Evolutionary conservation across 1,140 invertebrate species (phyloP).

Genomic region (Zaprionus capensis): DNA sequence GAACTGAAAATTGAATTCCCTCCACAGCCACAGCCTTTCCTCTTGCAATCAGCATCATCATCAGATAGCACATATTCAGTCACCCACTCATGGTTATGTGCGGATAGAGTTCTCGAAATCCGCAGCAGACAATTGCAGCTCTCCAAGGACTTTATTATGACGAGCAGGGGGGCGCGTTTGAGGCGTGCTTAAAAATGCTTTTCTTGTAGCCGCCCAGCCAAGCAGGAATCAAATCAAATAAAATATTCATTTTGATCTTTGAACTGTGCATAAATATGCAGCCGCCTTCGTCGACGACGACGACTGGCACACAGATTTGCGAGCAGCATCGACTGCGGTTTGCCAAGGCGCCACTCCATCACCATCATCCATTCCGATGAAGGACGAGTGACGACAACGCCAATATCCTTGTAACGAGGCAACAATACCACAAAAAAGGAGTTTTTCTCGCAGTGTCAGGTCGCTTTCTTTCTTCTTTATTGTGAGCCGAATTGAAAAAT

Average conservation of each 20-base stretch:
- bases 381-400: slow-evolving; percentile 35
- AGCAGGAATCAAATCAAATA: slow-evolving; percentile 76
- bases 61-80: slow-evolving; percentile 34
- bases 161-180: slow-evolving; percentile 52
- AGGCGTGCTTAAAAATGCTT: slow-evolving; percentile 75
- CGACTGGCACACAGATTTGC: slow-evolving; percentile 43
- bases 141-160: slow-evolving; percentile 73
- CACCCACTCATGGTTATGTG: slow-evolving; percentile 24
- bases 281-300: slow-evolving; percentile 19
- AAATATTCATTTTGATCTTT: slow-evolving; percentile 82
- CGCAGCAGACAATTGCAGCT: slow-evolving; percentile 62
- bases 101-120: slow-evolving; percentile 32
- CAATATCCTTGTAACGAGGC: slow-evolving; percentile 42
- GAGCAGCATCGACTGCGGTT: slow-evolving; percentile 55
- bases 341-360: slow-evolving; percentile 65
- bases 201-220: slow-evolving; percentile 62
- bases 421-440: slow-evolving; percentile 44
- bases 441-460: slow-evolving; percentile 24
- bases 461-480: slow-evolving; percentile 16
- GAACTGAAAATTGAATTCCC: slow-evolving; percentile 3
- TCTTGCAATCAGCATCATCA: background rate
- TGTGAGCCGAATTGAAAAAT: slow-evolving; percentile 39
- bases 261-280: slow-evolving; percentile 80
- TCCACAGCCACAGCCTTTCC: background rate
- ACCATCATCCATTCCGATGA: slow-evolving; percentile 27